These are phyloP conservation scores for Homarus gammarus DNA, from an alignment of 2,888 invertebrate genomes.

Conservation along the genomic window DNA sequence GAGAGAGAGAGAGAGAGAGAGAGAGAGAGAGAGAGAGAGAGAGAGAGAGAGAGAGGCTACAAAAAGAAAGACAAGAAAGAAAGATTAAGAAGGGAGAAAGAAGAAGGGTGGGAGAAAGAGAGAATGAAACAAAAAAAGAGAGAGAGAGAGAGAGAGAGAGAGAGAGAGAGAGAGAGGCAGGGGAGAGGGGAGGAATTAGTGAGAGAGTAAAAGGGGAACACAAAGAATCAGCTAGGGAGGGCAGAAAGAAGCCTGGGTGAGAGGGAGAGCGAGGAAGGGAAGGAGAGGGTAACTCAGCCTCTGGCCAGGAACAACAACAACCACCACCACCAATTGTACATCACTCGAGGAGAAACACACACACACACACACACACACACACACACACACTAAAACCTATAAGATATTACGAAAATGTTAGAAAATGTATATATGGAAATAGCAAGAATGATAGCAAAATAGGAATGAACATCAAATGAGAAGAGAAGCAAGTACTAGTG, in stretches of 20 bases:
- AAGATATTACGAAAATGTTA: no score
- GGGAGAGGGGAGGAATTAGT: neutral
- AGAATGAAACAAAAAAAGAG: neutral
- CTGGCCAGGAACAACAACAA: no score
- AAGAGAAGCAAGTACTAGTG: no score
- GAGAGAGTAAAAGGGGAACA: neutral
- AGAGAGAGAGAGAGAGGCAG: conserved; percentile 5
- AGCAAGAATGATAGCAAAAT: no score
- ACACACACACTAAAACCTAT: neutral
- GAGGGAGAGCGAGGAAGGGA: neutral
- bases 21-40: conserved; percentile 1
- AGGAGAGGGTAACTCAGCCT: neutral
- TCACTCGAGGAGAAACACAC: neutral
- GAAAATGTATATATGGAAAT: no score
- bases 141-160: neutral
- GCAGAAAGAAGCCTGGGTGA: conserved; percentile 7
- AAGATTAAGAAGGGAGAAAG: neutral
- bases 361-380: conserved; percentile 6
- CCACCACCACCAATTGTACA: no score
- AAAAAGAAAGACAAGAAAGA: neutral
- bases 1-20: neutral
- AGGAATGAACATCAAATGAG: no score
- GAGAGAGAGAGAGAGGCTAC: neutral
- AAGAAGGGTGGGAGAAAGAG: neutral
- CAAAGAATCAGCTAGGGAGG: conserved; percentile 5